Conservation (phyloP, 2,113 vertebrate species). For the Lanius ludovicianus region DNA sequence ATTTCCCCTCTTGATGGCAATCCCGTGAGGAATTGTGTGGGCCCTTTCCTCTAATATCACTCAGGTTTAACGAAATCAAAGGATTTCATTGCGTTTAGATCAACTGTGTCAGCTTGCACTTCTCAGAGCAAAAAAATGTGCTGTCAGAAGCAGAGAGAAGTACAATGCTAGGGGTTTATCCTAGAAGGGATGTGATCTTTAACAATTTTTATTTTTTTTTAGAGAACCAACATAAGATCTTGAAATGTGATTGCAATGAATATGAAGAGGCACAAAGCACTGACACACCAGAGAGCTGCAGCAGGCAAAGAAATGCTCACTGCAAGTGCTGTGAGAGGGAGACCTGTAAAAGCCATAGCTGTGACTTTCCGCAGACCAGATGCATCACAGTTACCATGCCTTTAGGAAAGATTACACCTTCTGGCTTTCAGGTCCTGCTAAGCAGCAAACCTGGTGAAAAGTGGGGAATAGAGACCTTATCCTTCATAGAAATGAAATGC, state of each 20-base stretch:
- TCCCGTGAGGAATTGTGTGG: not conserved
- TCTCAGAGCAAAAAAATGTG: not conserved
- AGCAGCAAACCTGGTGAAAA: not conserved
- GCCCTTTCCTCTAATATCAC: not conserved
- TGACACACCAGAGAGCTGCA: not conserved
- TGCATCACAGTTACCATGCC: not conserved
- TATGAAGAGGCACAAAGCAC: not conserved
- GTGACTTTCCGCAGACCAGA: not conserved
- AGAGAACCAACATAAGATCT: not conserved
- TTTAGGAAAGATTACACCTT: not conserved
- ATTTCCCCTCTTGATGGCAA: not conserved
- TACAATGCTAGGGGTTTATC: not conserved
- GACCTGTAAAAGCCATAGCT: not conserved
- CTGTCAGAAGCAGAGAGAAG: not conserved
- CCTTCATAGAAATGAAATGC: not conserved
- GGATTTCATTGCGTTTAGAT: not conserved
- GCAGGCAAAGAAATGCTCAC: not conserved
- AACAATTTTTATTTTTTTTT: not conserved
- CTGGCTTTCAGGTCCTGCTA: not conserved
- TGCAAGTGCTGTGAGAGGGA: not conserved
- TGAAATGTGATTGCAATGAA: not conserved
- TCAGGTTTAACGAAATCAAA: conserved; percentile 18
- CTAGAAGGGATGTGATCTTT: not conserved
- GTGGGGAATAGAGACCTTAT: not conserved
- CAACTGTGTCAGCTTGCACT: not conserved